A percentile compares a stretch with the other conserved stretches of the same genome.
phyloP scores from a whole-genome alignment of 2,113 vertebrate species.

The Dicerorhinus sumatrensis region DNA sequence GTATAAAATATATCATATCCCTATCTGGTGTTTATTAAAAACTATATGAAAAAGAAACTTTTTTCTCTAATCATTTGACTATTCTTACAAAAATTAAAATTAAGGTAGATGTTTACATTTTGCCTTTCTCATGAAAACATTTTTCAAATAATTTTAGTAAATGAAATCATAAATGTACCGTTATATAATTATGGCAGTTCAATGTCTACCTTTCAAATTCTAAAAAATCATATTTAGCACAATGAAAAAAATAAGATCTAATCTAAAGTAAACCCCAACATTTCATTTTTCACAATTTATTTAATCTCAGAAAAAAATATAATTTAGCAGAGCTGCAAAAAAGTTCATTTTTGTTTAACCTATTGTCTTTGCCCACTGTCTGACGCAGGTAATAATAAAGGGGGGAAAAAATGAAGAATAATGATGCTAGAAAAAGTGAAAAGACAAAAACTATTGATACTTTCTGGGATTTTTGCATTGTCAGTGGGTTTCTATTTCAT shows the following conservation, averaged over 20 bases:
- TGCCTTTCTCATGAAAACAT: not conserved
- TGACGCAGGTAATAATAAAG: not conserved
- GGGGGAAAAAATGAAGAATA: not conserved
- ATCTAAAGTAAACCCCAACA: not conserved
- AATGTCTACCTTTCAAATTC: not conserved
- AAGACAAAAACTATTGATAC: not conserved
- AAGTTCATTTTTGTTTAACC: not conserved
- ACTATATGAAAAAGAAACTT: not conserved
- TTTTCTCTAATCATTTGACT: not conserved
- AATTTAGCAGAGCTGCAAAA: not conserved
- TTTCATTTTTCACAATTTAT: constrained; percentile 2
- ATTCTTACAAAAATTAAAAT: not conserved
- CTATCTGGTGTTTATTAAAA: not conserved
- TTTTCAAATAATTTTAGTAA: not conserved
- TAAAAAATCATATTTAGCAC: not conserved
- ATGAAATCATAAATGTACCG: not conserved
- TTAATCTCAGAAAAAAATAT: not conserved
- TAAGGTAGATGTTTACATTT: constrained; percentile 9
- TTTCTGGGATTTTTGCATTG: not conserved
- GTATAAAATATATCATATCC: not conserved
- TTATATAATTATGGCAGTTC: not conserved
- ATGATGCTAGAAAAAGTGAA: not conserved
- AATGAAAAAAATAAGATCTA: not conserved
- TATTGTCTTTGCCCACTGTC: not conserved
- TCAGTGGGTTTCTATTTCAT: not conserved